Evolutionary conservation across 2,888 invertebrate species (phyloP).

Genomic region (Hirtodrosophila duncani): DNA sequence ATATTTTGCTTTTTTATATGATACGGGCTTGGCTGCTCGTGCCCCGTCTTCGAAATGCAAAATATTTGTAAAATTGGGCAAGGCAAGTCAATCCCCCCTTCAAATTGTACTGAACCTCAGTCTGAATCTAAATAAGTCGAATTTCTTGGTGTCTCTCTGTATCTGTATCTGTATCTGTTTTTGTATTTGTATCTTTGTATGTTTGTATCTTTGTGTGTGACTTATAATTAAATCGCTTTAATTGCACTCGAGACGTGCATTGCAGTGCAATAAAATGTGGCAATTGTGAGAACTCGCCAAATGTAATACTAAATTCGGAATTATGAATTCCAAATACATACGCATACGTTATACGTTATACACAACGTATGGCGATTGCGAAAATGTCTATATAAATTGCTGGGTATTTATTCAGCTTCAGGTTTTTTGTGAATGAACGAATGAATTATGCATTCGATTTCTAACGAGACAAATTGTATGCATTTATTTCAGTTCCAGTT

Average conservation of each 20-base stretch:
- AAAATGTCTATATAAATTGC: slow-evolving; percentile 49
- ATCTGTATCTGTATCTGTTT: too few relatives aligned
- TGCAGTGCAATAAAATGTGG: slow-evolving; percentile 39
- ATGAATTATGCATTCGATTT: slow-evolving; percentile 18
- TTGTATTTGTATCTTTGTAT: background rate
- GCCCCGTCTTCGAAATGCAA: too few relatives aligned
- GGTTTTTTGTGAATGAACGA: slow-evolving; percentile 12
- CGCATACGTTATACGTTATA: slow-evolving; percentile 20
- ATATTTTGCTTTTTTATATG: slow-evolving; percentile 30
- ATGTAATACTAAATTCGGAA: slow-evolving; percentile 22
- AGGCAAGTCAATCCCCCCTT: too few relatives aligned
- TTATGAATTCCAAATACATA: background rate
- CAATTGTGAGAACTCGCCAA: slow-evolving; percentile 54
- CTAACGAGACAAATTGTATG: slow-evolving; percentile 21
- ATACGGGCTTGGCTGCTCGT: too few relatives aligned
- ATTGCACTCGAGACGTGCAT: slow-evolving; percentile 41
- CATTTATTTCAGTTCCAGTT: slow-evolving; percentile 25
- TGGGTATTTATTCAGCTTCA: slow-evolving; percentile 44
- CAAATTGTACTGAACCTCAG: too few relatives aligned
- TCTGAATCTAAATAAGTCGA: too few relatives aligned
- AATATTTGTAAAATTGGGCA: too few relatives aligned
- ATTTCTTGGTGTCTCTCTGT: too few relatives aligned
- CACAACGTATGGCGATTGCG: slow-evolving; percentile 5
- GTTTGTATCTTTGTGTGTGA: background rate
- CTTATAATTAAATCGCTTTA: slow-evolving; percentile 59